phyloP scores from a whole-genome alignment of 2,888 invertebrate genomes.

The Archips xylosteana region DNA sequence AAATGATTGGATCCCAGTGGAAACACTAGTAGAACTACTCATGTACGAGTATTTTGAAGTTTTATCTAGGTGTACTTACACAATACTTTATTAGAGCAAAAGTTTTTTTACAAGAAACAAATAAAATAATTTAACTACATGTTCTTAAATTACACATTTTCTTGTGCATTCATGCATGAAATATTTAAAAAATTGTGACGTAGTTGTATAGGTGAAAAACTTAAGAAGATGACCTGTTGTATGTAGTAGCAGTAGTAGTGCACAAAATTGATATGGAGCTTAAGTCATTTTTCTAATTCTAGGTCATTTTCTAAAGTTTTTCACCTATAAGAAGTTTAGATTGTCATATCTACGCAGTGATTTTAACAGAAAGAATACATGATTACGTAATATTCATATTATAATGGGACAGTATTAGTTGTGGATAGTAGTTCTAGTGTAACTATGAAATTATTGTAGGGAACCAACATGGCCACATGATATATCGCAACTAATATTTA shows the following conservation, averaged over 20 bases:
- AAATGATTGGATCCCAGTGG: too few relatives aligned
- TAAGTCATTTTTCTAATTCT: too few relatives aligned
- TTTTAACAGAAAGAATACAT: not conserved
- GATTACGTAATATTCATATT: not conserved
- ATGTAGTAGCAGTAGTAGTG: too few relatives aligned
- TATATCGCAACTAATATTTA: conserved; percentile 75
- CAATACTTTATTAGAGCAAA: not conserved
- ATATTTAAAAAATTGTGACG: too few relatives aligned
- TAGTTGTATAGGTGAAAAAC: too few relatives aligned
- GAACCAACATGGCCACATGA: conserved; percentile 72
- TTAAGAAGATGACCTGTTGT: too few relatives aligned
- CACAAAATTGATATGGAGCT: too few relatives aligned
- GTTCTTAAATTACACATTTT: not conserved
- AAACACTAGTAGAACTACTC: too few relatives aligned
- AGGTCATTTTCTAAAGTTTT: too few relatives aligned
- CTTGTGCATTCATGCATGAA: not conserved
- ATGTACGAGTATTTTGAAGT: too few relatives aligned
- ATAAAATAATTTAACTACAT: conserved; percentile 5
- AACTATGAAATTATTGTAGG: conserved; percentile 2
- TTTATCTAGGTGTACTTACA: not conserved
- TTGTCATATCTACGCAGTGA: not conserved
- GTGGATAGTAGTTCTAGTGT: not conserved
- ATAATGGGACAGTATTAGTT: conserved; percentile 17
- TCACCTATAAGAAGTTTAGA: too few relatives aligned
- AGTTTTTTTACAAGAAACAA: not conserved